Conservation (phyloP, 1,140 invertebrate species). For the Anoplophora glabripennis region DNA sequence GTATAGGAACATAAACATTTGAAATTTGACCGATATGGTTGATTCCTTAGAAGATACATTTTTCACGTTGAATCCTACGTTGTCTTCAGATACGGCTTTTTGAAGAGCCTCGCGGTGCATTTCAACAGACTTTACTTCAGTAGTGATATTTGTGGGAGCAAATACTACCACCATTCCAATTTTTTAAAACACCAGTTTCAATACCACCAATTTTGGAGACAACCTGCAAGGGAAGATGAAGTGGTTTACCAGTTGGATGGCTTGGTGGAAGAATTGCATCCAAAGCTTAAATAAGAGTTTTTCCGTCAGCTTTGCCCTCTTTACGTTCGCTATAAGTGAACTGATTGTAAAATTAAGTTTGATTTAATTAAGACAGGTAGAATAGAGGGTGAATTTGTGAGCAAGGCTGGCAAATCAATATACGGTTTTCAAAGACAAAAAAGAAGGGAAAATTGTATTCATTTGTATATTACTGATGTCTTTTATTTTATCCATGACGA, state of each 20-base stretch:
- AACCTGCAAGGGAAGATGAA: constrained; percentile 83
- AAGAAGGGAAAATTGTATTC: too few species aligned
- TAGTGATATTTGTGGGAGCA: constrained; percentile 83
- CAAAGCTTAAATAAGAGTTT: constrained; percentile 83
- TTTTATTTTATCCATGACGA: too few species aligned
- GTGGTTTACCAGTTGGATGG: constrained; percentile 84
- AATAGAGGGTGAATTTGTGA: too few species aligned
- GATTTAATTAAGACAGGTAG: too few species aligned
- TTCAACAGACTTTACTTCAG: constrained; percentile 95
- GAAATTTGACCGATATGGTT: constrained; percentile 92
- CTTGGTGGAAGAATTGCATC: constrained; percentile 83
- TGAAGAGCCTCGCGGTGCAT: constrained; percentile 91
- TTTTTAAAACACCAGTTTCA: constrained; percentile 93
- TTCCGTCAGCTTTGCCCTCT: constrained; percentile 78
- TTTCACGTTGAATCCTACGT: constrained; percentile 95
- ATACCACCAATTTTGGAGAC: constrained; percentile 99
- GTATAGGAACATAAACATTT: constrained; percentile 86
- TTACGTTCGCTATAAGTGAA: too few species aligned
- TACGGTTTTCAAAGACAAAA: too few species aligned
- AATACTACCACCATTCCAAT: constrained; percentile 91
- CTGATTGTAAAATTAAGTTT: too few species aligned
- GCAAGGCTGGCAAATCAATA: too few species aligned
- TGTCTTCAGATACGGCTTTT: constrained; percentile 88
- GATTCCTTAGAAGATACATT: constrained; percentile 91
- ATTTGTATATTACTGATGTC: too few species aligned